Evolutionary conservation across 1,140 invertebrate species (phyloP).

Genomic region (Helicoverpa zea): DNA sequence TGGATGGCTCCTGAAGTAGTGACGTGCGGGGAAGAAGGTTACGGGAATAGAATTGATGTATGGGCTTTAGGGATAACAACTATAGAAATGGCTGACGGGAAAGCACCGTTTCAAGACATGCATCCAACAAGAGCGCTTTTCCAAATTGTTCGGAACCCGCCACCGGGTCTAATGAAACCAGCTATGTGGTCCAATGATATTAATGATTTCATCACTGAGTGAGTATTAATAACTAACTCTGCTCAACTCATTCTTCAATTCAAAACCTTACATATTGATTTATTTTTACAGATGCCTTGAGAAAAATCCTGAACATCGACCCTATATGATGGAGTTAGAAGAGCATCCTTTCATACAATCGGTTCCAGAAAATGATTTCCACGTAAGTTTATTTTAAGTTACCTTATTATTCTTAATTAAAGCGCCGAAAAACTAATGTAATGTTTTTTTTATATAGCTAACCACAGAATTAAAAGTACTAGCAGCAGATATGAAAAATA

Average conservation of each 20-base stretch:
- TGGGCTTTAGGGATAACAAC: slow-evolving; percentile 97
- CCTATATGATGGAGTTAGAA: slow-evolving; percentile 93
- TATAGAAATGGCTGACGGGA: slow-evolving; percentile 96
- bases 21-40: slow-evolving; percentile 78
- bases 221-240: slow-evolving; percentile 67
- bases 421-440: background rate
- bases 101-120: slow-evolving; percentile 94
- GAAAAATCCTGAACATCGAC: slow-evolving; percentile 96
- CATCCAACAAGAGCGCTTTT: slow-evolving; percentile 95
- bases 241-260: background rate
- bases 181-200: slow-evolving; percentile 93
- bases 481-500: slow-evolving; percentile 78
- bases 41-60: slow-evolving; percentile 94
- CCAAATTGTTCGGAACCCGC: slow-evolving; percentile 95
- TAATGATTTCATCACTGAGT: slow-evolving; percentile 95
- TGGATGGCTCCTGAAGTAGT: slow-evolving; percentile 97
- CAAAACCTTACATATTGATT: background rate
- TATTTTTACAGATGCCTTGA: slow-evolving; percentile 91
- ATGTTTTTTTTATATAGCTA: slow-evolving; percentile 64
- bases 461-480: slow-evolving; percentile 89
- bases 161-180: slow-evolving; percentile 91
- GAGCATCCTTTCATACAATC: slow-evolving; percentile 95
- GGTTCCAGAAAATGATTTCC: slow-evolving; percentile 92
- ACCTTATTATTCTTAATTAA: slow-evolving; percentile 4
- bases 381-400: slow-evolving; percentile 86